Evolutionary conservation across 2,888 invertebrate species (phyloP), one percentile per base, ranked within the genome.

Genomic region (Plusia festucae): DNA sequence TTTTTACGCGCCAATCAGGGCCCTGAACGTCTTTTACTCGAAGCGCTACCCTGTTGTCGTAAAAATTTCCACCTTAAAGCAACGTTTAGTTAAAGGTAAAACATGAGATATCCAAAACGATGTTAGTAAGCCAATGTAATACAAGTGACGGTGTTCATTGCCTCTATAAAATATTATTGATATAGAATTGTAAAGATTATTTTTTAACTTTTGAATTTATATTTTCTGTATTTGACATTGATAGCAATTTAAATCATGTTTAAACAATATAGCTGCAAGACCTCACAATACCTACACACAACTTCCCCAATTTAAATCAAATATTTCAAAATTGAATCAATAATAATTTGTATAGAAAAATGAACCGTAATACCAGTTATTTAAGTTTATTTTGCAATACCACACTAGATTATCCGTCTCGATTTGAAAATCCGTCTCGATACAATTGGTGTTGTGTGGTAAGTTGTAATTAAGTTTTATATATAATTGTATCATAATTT

Each of bases 361-460:
- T 49, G 46, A 49, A 49, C 46, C 46, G 18, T 49, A 49, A 9
- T 20, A 20, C 18, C 46, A 18, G 20, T 49, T 49, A 49, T 20
- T 49, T 49, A 49, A 49, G 18, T 49, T 49, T 11, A 49, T 49
- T 40, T 49, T 49, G 46, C 46, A 49, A 49, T 11, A 49, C 46
- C 46, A 49, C 46, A 49, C 46, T 64, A 59, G 20, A 55, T 57
- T 34, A 67, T 67, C n/a, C n/a, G n/a, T n/a, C n/a, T n/a, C n/a
- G 24, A 56, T 55, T 53, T 32, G 40, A 70, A 64, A 62, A 52
- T 76, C 72, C 72, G 68, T 75, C 75, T 77, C 68, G 52, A 65
- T 62, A 69, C 34, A 59, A 67, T 70, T 70, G 68, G 63, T 69
- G 68, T 80, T 79, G 72, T 76, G 76, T 79, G 78, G 76, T 79